Conservation (phyloP, 2,797 vertebrate species). For the Trematocara caparti region DNA sequence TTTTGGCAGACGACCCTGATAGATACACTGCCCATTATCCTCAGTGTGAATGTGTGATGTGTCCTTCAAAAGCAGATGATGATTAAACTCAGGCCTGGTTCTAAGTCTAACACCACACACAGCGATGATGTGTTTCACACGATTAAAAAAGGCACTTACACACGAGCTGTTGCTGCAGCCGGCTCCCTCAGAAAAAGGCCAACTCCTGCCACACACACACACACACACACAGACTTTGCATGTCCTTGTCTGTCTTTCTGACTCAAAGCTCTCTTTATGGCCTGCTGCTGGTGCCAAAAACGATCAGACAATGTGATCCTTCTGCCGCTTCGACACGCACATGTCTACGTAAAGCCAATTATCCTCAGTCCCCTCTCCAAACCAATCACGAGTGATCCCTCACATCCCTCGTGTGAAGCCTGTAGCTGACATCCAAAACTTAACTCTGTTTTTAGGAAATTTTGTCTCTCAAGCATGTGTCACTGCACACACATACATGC, state of each 20-base stretch:
- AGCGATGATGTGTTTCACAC: neutral
- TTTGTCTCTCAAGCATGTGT: constrained; percentile 19
- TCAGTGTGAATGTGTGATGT: constrained; percentile 16
- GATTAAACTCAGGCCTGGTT: constrained; percentile 22
- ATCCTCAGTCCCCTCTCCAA: constrained; percentile 16
- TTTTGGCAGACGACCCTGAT: neutral
- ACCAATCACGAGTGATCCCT: constrained; percentile 9
- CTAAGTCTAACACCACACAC: neutral
- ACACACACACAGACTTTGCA: neutral
- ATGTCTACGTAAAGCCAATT: constrained; percentile 40
- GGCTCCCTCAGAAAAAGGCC: neutral
- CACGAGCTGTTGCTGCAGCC: constrained; percentile 3
- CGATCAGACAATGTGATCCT: constrained; percentile 60
- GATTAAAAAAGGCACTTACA: neutral
- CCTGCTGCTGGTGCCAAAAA: constrained; percentile 41
- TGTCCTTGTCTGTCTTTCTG: constrained; percentile 12
- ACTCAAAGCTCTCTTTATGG: constrained; percentile 64
- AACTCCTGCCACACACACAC: constrained; percentile 3
- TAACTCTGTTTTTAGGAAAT: neutral
- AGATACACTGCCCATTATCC: neutral
- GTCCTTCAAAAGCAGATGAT: constrained; percentile 30
- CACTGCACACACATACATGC: neutral
- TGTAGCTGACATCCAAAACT: constrained; percentile 31
- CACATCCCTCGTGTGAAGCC: neutral
- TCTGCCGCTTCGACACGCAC: constrained; percentile 44